These are phyloP conservation scores for Alentia gelatinosa DNA, from an alignment of 2,888 invertebrate species.

Conservation along the genomic window DNA sequence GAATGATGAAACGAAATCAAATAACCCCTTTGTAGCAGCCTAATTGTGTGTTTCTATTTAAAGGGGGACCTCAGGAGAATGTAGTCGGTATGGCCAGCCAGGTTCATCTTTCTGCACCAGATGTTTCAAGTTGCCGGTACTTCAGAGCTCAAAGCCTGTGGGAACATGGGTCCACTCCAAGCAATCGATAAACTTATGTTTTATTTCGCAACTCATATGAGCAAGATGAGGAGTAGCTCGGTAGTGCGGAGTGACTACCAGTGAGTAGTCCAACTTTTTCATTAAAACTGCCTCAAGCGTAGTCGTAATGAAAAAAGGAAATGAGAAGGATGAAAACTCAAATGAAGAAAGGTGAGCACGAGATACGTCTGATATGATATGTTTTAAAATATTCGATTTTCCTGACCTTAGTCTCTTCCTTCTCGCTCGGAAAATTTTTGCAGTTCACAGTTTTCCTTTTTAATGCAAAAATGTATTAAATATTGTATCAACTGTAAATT, in stretches of 20 bases:
- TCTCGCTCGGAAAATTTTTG: no score
- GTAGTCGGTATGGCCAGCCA: neutral
- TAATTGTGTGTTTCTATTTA: neutral
- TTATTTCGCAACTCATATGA: neutral
- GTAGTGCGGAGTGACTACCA: neutral
- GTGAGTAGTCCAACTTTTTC: no score
- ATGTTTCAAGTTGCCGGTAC: neutral
- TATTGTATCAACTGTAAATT: no score
- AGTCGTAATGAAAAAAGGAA: no score
- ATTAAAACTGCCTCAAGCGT: no score
- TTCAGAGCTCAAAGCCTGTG: neutral
- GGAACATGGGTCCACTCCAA: neutral
- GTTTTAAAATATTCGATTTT: no score
- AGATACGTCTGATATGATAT: no score
- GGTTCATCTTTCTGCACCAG: neutral
- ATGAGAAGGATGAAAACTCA: no score
- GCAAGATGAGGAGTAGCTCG: neutral
- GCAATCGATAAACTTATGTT: neutral
- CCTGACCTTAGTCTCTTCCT: no score
- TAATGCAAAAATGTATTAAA: no score
- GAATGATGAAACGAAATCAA: neutral
- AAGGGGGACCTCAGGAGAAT: neutral
- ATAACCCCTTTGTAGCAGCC: conserved; percentile 1
- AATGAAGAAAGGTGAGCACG: no score
- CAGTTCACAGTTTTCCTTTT: no score